Evolutionary conservation across 2,888 invertebrate genomes (phyloP), one percentile per base, ranked within the genome.

Genomic region (Leucoma salicis): DNA sequence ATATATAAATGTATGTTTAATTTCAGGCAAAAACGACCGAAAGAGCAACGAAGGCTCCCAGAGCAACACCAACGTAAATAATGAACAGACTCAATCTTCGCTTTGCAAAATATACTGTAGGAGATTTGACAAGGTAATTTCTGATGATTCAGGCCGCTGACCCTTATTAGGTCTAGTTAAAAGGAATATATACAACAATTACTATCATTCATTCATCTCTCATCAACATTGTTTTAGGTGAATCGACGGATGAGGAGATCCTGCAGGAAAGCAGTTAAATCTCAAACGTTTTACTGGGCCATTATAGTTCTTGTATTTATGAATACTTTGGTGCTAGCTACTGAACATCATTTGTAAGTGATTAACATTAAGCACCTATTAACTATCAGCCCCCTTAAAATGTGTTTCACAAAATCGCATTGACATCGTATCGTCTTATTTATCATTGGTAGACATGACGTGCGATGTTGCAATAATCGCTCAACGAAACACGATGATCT

Each of bases 271-370:
- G 96, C 97, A 7, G 99, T 99, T 13, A 99, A 99, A 82, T 97
- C 98, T 0, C 98, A 99, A 86, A 94, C 95, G 1, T 99, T 97
- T 83, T 99, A 99, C 84, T 99, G 99, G 99, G 91, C 97, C 35
- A 99, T 99, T 77, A 99, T 99, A 72, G 92, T 99, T 14, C 92
- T 99, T 58, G 99, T 99, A 47, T 98, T 99, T 82, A 90, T 99
- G 42, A 99, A 99, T 82, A 99, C 99, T 1, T 94, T 95, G 47
- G 98, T 99, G 45, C 90, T 99, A 66, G 99, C 99, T 10, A 97
- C 98, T 0, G 99, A 99, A 84, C 99, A 99, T 91, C 96, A 99
- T 15, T n/a, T 15, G 31, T 31, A 31, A 31, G 31, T 31, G 15
- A n/a, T 15, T n/a, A n/a, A n/a, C n/a, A n/a, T n/a, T n/a, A n/a